Evolutionary conservation across 2,888 invertebrate species (phyloP), one percentile per base, ranked within the genome.

Genomic region (Scaptomyza caliginosa): DNA sequence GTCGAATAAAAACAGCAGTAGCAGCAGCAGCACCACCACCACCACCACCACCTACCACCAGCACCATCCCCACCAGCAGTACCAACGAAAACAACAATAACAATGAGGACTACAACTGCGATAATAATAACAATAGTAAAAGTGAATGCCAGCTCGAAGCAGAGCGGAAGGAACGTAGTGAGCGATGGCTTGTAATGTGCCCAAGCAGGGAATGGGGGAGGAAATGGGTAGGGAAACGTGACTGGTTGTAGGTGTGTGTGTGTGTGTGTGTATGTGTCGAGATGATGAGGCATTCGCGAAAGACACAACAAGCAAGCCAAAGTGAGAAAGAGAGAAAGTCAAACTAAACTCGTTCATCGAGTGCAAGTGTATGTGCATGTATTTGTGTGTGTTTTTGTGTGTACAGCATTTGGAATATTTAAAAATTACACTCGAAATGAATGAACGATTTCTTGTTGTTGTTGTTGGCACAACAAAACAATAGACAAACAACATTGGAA

Each of bases 91-190:
- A 50, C 62, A 67, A 13, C 52, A 66, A 45, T 57, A 77, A 64
- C 75, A 72, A 77, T 66, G 75, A 73, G 65, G 59, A 69, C 74
- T 70, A 70, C 72, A 70, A 74, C 76, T 73, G 74, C 84, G 78
- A 80, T 84, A 81, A 80, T 84, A 84, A 81, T 84, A 84, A 76
- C 84, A 77, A 84, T 73, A 78, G 75, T 58, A 55, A 73, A 67
- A 69, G 75, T 77, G 76, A 76, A 76, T 76, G 76, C 77, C 76
- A 74, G 65, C 77, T 74, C 65, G 59, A 74, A 69, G 74, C 74
- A 58, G 70, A 73, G 73, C 74, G 73, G 74, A 74, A 74, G 73
- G 66, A 72, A 72, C 58, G 68, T 68, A 52, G 74, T 73, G 72
- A 72, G 73, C 66, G 70, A 74, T 70, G 74, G 74, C 40, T 60